Evolutionary conservation across 2,888 invertebrate genomes (phyloP).

Genomic region (Rutpela maculata): DNA sequence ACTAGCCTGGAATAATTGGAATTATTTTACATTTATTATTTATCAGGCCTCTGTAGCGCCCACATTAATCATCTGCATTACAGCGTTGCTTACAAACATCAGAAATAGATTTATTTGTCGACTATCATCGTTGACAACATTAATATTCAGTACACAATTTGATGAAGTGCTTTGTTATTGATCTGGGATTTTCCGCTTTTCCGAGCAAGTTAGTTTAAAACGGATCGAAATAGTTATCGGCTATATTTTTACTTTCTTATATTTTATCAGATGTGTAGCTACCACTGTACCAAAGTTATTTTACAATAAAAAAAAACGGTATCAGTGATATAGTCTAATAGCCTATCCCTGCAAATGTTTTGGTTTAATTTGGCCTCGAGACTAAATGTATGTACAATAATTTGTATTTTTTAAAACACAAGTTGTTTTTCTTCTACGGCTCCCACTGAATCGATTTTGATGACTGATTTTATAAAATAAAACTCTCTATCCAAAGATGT

Average conservation of each 20-base stretch:
- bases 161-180: conserved; percentile 27
- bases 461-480: too few relatives aligned
- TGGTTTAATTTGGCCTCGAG: too few relatives aligned
- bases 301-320: too few relatives aligned
- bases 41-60: not conserved
- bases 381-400: too few relatives aligned
- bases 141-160: conserved; percentile 21
- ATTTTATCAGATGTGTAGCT: not conserved
- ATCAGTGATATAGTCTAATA: too few relatives aligned
- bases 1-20: conserved; percentile 24
- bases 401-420: too few relatives aligned
- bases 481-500: too few relatives aligned
- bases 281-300: too few relatives aligned
- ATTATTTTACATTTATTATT: conserved; percentile 30
- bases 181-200: conserved; percentile 1
- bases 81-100: conserved; percentile 11
- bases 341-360: too few relatives aligned
- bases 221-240: not conserved
- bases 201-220: not conserved
- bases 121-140: conserved; percentile 14
- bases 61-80: conserved; percentile 16
- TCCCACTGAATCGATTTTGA: too few relatives aligned
- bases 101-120: conserved; percentile 18
- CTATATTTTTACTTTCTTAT: not conserved
- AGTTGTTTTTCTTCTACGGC: too few relatives aligned